phyloP scores from a whole-genome alignment of 2,888 invertebrate genomes.

The Trissoscelio sp. region DNA sequence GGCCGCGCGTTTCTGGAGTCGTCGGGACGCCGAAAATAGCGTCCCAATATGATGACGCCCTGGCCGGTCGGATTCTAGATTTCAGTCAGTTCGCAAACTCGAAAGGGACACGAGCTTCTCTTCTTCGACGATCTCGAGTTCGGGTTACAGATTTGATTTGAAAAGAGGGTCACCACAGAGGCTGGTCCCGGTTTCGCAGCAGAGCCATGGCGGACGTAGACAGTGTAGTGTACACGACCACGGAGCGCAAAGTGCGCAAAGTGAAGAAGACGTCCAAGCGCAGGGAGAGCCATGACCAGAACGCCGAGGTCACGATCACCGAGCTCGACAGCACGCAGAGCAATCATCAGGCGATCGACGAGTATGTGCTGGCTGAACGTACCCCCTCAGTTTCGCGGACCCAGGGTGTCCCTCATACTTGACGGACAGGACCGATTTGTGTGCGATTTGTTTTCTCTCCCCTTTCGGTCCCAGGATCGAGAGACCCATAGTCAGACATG shows the following conservation, averaged over 20 bases:
- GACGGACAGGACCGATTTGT: conserved; percentile 20
- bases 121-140: conserved; percentile 47
- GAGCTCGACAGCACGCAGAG: conserved; percentile 89
- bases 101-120: conserved; percentile 77
- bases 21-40: conserved; percentile 83
- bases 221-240: conserved; percentile 93
- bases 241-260: conserved; percentile 94
- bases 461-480: too few relatives aligned
- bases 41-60: conserved; percentile 83
- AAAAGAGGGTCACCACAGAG: conserved; percentile 30
- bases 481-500: too few relatives aligned
- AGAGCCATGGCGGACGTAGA: conserved; percentile 94
- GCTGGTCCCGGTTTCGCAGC: conserved; percentile 27
- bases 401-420: conserved; percentile 52
- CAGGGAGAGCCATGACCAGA: conserved; percentile 90
- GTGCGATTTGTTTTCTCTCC: too few relatives aligned
- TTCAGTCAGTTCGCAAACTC: conserved; percentile 83
- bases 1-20: conserved; percentile 81
- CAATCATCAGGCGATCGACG: conserved; percentile 87
- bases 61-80: conserved; percentile 82
- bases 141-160: conserved; percentile 38
- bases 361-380: conserved; percentile 91
- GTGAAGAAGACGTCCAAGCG: conserved; percentile 94
- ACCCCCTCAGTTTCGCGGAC: conserved; percentile 33
- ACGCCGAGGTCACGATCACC: conserved; percentile 91